A percentile compares a stretch with the other conserved stretches of the same genome.
Evolutionary conservation across 2,888 invertebrate genomes (phyloP).

Genomic region (Dicranocentrus wangi): DNA sequence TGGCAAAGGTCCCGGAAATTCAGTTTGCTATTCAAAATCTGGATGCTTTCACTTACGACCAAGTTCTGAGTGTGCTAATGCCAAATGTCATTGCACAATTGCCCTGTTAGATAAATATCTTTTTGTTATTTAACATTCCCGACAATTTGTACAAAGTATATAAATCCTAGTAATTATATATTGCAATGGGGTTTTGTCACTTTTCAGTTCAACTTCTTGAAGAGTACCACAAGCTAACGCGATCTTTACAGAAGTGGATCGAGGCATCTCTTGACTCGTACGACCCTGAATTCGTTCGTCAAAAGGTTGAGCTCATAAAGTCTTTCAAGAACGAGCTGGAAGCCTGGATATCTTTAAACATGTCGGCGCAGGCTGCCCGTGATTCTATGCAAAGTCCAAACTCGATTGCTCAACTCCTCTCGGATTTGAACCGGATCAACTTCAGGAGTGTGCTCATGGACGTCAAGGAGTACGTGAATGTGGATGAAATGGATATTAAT

Average conservation of each 20-base stretch:
- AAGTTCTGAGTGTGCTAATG: conserved; percentile 46
- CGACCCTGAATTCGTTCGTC: conserved; percentile 24
- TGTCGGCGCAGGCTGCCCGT: conserved; percentile 44
- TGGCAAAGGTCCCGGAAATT: conserved; percentile 36
- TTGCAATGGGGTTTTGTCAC: too few species aligned
- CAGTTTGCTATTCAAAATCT: conserved; percentile 45
- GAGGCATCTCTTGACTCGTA: conserved; percentile 2
- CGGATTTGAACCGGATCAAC: conserved; percentile 52
- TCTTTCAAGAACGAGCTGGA: conserved; percentile 49
- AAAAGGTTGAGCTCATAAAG: conserved; percentile 32
- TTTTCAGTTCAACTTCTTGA: conserved; percentile 47
- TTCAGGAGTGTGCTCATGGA: conserved; percentile 49
- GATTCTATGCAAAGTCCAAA: conserved; percentile 57
- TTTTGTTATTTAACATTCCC: not conserved
- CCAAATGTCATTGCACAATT: conserved; percentile 52
- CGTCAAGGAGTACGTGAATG: conserved; percentile 52
- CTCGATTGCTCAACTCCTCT: conserved; percentile 54
- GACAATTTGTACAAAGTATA: too few species aligned
- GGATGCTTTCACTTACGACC: conserved; percentile 49
- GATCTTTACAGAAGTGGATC: conserved; percentile 4
- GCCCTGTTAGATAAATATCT: conserved; percentile 38
- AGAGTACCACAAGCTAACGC: conserved; percentile 42
- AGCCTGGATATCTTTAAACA: conserved; percentile 44
- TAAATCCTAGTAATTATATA: too few species aligned
- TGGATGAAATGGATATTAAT: conserved; percentile 56